Evolutionary conservation across 2,113 vertebrate species (phyloP).

Genomic region (Cyprinus carpio): DNA sequence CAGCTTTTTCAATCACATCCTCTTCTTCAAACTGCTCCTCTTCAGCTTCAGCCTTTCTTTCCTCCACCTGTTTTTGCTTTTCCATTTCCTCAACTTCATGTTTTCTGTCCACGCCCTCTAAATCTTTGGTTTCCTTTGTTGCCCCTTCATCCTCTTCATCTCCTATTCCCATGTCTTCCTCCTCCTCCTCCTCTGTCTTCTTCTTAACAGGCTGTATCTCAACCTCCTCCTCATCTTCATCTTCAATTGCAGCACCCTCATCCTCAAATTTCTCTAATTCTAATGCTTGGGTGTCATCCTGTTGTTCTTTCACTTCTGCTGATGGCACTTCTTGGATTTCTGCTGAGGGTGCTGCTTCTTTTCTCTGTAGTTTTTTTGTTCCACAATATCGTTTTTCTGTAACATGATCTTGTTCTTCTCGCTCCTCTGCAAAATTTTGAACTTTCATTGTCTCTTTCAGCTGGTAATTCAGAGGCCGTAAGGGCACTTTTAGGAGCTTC

Average conservation of each 20-base stretch:
- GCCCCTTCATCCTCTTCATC: constrained; percentile 71
- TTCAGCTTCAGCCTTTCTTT: constrained; percentile 69
- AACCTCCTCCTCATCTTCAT: constrained; percentile 71
- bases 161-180: constrained; percentile 76
- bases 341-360: constrained; percentile 59
- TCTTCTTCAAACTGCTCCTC: constrained; percentile 76
- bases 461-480: constrained; percentile 45
- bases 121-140: constrained; percentile 68
- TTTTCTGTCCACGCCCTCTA: constrained; percentile 77
- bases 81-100: constrained; percentile 80
- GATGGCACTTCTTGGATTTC: constrained; percentile 62
- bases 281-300: constrained; percentile 57
- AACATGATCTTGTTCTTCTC: constrained; percentile 30
- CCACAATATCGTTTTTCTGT: constrained; percentile 45
- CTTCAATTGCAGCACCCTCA: constrained; percentile 71
- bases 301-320: constrained; percentile 65
- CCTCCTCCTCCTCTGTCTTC: constrained; percentile 53
- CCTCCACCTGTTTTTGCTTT: constrained; percentile 64
- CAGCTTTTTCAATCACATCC: constrained; percentile 86
- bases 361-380: constrained; percentile 63
- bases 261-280: constrained; percentile 74
- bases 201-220: constrained; percentile 57
- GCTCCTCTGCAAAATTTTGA: constrained; percentile 31
- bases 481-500: constrained; percentile 50
- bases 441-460: constrained; percentile 51